Conservation (phyloP, 2,888 invertebrate genomes). For the Blomia tropicalis region DNA sequence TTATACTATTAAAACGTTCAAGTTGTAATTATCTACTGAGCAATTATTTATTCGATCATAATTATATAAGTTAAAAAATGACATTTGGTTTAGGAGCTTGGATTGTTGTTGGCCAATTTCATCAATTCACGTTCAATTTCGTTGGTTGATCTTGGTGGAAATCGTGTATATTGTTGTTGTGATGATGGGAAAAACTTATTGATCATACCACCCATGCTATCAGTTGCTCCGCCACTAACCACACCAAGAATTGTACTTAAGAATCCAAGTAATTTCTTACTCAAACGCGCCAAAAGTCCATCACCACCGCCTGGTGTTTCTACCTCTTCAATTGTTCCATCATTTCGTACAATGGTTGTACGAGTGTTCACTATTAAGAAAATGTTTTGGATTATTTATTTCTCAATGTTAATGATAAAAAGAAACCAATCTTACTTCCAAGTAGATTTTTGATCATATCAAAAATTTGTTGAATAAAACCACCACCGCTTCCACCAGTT, state of each 20-base stretch:
- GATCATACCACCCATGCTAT: no score
- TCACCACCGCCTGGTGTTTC: background rate
- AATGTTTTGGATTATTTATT: background rate
- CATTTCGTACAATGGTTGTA: background rate
- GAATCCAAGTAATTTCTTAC: background rate
- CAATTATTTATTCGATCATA: no score
- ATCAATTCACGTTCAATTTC: slow-evolving; percentile 3
- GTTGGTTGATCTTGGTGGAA: background rate
- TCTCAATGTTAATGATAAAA: background rate
- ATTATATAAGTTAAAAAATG: background rate
- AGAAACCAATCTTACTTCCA: background rate
- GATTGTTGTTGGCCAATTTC: slow-evolving; percentile 1
- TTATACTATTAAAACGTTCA: background rate
- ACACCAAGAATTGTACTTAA: background rate
- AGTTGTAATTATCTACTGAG: no score
- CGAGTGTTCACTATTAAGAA: background rate
- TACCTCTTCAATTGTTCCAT: slow-evolving; percentile 5
- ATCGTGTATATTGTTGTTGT: background rate
- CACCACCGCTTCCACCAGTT: background rate
- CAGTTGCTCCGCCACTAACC: background rate
- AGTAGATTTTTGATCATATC: slow-evolving; percentile 5
- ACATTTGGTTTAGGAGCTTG: background rate
- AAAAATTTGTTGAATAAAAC: background rate
- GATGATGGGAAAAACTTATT: no score
- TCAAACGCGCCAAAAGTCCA: background rate